Evolutionary conservation across 2,888 invertebrate species (phyloP), one percentile per base, ranked within the genome.

Genomic region (Sialis lutaria): DNA sequence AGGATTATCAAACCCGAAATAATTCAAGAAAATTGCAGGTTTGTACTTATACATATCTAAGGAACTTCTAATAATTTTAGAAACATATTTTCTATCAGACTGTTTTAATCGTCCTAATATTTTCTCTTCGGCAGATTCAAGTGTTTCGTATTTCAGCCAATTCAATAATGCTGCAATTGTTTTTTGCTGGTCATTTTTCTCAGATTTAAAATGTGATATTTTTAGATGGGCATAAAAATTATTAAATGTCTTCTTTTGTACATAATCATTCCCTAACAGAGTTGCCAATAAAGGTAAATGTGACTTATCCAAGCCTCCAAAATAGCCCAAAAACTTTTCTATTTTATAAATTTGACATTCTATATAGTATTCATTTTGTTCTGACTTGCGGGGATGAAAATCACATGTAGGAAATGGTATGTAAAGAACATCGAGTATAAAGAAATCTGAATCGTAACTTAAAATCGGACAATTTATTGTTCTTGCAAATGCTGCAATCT

Each of bases 401-500:
- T 78, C 72, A 8, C 87, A 58, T 30, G 78, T 79, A 33, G 75
- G 69, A 52, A 87, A 77, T 0, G 89, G 87, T 52, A 96, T 82
- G 55, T 89, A 91, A 2, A 72, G 64, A 1, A 88, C 78, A 64
- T 87, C 83, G 63, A 83, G 89, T 52, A 96, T 81, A 58, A 81
- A 92, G 65, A 92, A 96, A 66, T 96, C 96, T 0, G 93, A 93
- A 64, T 96, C 96, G 55, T 83, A 86, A 57, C 91, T 92, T 4
- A 96, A 62, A 2, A 96, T 82, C 0, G 93, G 92, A 56, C 90
- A 92, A 37, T 80, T 69, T 2, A 90, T 67, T 48, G 76, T 70
- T 52, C 79, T 75, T 0, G 91, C 87, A 53, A 93, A 63, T 0
- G 81, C 78, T 0, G 91, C 92, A 47, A 92, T 79, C 57, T 89